Evolutionary conservation across 2,888 invertebrate genomes (phyloP).

Genomic region (Scaptomyza tumidula): DNA sequence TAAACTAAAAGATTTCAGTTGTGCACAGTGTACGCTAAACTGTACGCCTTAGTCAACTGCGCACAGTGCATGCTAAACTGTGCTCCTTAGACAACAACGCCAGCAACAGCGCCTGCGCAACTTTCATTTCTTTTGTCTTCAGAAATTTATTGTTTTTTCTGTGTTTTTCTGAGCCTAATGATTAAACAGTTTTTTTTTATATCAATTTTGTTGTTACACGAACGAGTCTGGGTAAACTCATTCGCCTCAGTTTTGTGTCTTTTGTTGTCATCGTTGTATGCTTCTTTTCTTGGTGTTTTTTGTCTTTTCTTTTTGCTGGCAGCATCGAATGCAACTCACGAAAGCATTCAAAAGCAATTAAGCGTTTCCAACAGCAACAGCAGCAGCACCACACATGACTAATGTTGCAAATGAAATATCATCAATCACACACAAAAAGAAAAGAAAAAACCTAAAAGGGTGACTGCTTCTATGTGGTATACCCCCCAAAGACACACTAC

Average conservation of each 20-base stretch:
- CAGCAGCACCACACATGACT: conserved; percentile 37
- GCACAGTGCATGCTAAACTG: conserved; percentile 20
- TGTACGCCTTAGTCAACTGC: conserved; percentile 23
- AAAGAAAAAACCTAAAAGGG: conserved; percentile 4
- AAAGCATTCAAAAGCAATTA: conserved; percentile 71
- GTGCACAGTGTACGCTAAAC: conserved; percentile 21
- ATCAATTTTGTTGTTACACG: not conserved
- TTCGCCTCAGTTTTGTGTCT: not conserved
- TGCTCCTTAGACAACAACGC: conserved; percentile 2
- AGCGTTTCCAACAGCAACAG: conserved; percentile 51
- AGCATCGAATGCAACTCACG: conserved; percentile 62
- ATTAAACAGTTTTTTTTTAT: conserved; percentile 36
- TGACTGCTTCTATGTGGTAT: conserved; percentile 6
- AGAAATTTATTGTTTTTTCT: conserved; percentile 10
- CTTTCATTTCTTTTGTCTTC: conserved; percentile 10
- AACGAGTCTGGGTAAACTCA: conserved; percentile 1
- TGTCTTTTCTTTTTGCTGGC: conserved; percentile 30
- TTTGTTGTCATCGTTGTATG: conserved; percentile 20
- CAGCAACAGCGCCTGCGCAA: conserved; percentile 20
- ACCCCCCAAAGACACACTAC: conserved; percentile 7
- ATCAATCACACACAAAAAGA: conserved; percentile 53
- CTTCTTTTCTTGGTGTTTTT: not conserved
- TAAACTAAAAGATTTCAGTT: conserved; percentile 15
- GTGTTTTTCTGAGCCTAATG: conserved; percentile 47
- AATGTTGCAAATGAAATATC: conserved; percentile 56